Base-by-base conservation (phyloP, 92 coral and sea anemone species). In the Palythoa caribaeorum region DNA sequence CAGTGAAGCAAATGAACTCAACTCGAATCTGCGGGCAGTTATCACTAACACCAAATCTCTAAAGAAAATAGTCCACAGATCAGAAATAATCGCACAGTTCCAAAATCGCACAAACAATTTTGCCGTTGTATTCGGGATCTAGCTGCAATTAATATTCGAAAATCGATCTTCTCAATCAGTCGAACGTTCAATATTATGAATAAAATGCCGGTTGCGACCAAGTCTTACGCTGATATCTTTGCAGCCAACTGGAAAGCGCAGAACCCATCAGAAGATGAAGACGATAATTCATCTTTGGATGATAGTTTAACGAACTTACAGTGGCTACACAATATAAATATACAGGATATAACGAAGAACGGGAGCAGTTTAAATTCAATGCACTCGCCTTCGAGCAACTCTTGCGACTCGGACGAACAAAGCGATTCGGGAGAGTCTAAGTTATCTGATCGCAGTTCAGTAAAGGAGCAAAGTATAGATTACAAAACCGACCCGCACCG, bases 171-270 rank as follows among this genome's bases (percentile, higher is more conserved):
- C 86, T 81, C 38, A 9, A 68, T 16, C 15, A 14, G 10, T 20
- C 81, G 81, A 69, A 28, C 72, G 35, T 51, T 78, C 79, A 83
- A 63, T 91, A 95, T 90, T 89, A 94, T 92, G 95, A 91, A 89
- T 79, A 89, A 28, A 55, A 87, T 95, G 96, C 95, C 98, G 19
- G 94, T 92, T 39, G 90, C 92, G 59, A 93, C 94, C 36, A 96
- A 96, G 73, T 90, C 95, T 9, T 94, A 93, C 90, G 99, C 99
- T 13, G 98, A 97, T 51, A 97, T 94, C 79, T 97, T 97, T 85
- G 99, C 99, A 40, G 97, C 94, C 38, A 97, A 97, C 84, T 97
- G 99, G 99, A 91, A 95, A 70, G 98, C 98, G 2, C 95, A 94
- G 76, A 96, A 92, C 16, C 94, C 94, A 9, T 76, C 76, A n/a